Percentiles rank a stretch among this genome's conserved stretches.
These are phyloP conservation scores for Diploptera punctata DNA, from an alignment of 2,888 invertebrate genomes.

Conservation along the genomic window DNA sequence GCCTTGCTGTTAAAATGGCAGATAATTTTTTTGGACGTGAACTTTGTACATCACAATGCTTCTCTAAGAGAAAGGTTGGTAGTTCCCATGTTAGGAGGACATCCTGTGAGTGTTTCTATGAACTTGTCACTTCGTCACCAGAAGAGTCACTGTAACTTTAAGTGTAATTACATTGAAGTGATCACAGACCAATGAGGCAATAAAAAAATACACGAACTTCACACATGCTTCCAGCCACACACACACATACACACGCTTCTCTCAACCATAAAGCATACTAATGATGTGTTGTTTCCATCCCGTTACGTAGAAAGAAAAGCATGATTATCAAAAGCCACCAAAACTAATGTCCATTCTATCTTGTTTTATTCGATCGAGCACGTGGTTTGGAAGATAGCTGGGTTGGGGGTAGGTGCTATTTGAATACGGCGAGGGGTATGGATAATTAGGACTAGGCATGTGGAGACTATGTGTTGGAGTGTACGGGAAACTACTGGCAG, in stretches of 20 bases:
- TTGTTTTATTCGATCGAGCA: constrained; percentile 60
- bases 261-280: constrained; percentile 9
- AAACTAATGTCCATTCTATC: constrained; percentile 59
- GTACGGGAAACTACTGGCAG: constrained; percentile 47
- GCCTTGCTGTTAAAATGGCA: too few species aligned
- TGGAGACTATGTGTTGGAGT: constrained; percentile 65
- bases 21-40: too few species aligned
- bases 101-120: too few species aligned
- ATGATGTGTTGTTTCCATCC: constrained; percentile 16
- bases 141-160: not conserved
- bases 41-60: too few species aligned
- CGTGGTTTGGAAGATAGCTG: constrained; percentile 55
- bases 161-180: not conserved
- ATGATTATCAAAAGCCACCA: constrained; percentile 57
- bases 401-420: constrained; percentile 51
- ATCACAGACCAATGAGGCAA: not conserved
- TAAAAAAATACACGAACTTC: not conserved
- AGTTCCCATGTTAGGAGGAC: too few species aligned
- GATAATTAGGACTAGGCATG: constrained; percentile 74
- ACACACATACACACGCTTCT: not conserved
- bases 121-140: too few species aligned
- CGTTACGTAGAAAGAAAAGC: constrained; percentile 10
- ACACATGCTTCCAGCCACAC: not conserved
- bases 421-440: constrained; percentile 59
- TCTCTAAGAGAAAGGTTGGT: too few species aligned